phyloP scores from a whole-genome alignment of 2,888 invertebrate genomes.

The Crematogaster levior region DNA sequence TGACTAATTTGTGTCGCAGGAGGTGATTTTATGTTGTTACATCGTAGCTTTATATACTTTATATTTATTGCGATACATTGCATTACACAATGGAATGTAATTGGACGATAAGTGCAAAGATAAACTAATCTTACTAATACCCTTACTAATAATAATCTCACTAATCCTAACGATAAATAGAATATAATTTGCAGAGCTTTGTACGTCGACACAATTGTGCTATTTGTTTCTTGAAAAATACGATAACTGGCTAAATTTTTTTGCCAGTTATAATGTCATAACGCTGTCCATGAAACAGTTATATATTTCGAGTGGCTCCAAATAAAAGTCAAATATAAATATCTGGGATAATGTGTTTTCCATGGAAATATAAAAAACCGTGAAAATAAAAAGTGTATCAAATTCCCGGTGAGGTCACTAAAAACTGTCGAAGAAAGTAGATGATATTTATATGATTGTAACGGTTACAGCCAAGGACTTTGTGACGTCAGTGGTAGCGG shows the following conservation, averaged over 20 bases:
- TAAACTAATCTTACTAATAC: no score
- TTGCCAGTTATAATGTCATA: no score
- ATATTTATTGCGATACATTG: not conserved
- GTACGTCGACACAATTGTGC: not conserved
- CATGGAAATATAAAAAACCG: no score
- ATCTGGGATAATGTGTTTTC: not conserved
- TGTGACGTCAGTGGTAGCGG: no score
- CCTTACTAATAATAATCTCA: no score
- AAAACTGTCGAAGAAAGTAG: not conserved
- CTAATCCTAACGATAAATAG: no score
- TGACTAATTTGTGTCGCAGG: not conserved
- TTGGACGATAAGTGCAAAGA: not conserved
- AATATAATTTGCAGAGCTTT: not conserved
- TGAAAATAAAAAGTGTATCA: constrained; percentile 49
- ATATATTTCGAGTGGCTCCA: not conserved
- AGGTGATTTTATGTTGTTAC: not conserved
- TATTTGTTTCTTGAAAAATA: not conserved
- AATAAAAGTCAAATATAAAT: not conserved
- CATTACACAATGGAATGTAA: not conserved
- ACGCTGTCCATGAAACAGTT: not conserved
- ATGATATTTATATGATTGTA: no score
- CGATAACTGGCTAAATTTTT: not conserved
- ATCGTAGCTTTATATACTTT: not conserved
- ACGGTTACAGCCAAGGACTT: no score
- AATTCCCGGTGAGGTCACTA: constrained; percentile 59